Percentiles rank a stretch among this genome's conserved stretches.
phyloP scores from a whole-genome alignment of 2,113 vertebrate genomes.

The Pseudonaja textilis region DNA sequence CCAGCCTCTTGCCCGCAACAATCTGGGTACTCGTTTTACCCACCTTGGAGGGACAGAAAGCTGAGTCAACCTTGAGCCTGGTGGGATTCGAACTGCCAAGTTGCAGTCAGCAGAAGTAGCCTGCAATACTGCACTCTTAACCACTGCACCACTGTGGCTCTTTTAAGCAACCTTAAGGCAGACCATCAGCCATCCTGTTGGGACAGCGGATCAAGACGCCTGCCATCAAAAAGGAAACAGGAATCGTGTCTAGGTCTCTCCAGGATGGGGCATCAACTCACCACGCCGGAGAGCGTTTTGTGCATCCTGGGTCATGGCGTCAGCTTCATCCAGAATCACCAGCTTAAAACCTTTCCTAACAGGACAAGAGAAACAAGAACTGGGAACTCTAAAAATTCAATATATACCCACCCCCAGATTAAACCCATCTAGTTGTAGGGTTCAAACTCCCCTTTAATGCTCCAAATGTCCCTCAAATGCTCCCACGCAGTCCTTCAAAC shows the following conservation, averaged over 20 bases:
- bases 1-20: too few species aligned
- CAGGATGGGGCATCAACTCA: slow-evolving; percentile 58
- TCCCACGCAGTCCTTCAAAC: too few species aligned
- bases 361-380: background rate
- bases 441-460: too few species aligned
- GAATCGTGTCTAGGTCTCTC: background rate
- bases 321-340: slow-evolving; percentile 95
- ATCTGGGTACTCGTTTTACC: too few species aligned
- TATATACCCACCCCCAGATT: background rate
- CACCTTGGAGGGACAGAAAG: too few species aligned
- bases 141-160: too few species aligned
- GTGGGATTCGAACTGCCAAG: too few species aligned
- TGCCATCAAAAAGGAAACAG: background rate
- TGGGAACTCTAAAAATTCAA: background rate
- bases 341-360: slow-evolving; percentile 94
- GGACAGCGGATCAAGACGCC: background rate
- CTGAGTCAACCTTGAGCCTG: too few species aligned
- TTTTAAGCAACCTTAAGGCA: too few species aligned
- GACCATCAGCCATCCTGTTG: background rate
- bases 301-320: slow-evolving; percentile 98
- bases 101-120: too few species aligned
- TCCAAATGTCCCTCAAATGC: too few species aligned
- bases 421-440: background rate
- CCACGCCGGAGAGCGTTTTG: slow-evolving; percentile 96
- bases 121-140: too few species aligned